Evolutionary conservation across 2,797 vertebrate genomes (phyloP).

Genomic region (Halcyon chelicuti): DNA sequence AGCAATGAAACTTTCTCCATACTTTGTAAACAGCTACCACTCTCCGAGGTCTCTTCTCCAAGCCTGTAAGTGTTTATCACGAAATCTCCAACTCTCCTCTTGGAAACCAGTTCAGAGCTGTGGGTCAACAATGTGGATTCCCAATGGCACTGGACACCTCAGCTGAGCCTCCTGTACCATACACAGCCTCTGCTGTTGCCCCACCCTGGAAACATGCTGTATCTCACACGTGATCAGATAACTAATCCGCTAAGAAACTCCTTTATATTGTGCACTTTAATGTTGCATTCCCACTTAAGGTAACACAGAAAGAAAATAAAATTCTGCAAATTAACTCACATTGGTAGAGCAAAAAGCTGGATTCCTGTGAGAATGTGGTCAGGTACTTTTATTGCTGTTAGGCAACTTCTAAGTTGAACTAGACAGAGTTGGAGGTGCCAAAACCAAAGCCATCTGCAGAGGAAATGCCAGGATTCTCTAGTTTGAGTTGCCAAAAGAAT

Average conservation of each 20-base stretch:
- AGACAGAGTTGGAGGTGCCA: background rate
- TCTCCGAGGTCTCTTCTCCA: background rate
- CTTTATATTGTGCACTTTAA: background rate
- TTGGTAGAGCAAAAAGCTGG: background rate
- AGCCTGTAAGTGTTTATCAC: background rate
- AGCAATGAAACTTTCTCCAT: background rate
- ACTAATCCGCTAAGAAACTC: background rate
- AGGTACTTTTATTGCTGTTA: constrained; percentile 28
- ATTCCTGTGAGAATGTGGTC: constrained; percentile 2
- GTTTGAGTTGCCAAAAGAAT: background rate
- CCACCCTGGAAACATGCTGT: background rate
- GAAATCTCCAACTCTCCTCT: background rate
- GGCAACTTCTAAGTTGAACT: constrained; percentile 34
- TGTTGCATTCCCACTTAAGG: background rate
- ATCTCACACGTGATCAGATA: background rate
- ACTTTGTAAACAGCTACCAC: background rate
- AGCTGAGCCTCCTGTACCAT: background rate
- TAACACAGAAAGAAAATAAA: background rate
- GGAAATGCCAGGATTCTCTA: constrained; percentile 18
- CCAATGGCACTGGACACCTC: background rate
- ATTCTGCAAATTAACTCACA: background rate
- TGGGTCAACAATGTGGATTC: background rate
- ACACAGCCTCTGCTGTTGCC: background rate
- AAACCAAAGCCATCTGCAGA: constrained; percentile 43
- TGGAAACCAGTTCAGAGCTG: background rate